Evolutionary conservation across 2,113 vertebrate genomes (phyloP).

Genomic region (Kryptolebias marmoratus): DNA sequence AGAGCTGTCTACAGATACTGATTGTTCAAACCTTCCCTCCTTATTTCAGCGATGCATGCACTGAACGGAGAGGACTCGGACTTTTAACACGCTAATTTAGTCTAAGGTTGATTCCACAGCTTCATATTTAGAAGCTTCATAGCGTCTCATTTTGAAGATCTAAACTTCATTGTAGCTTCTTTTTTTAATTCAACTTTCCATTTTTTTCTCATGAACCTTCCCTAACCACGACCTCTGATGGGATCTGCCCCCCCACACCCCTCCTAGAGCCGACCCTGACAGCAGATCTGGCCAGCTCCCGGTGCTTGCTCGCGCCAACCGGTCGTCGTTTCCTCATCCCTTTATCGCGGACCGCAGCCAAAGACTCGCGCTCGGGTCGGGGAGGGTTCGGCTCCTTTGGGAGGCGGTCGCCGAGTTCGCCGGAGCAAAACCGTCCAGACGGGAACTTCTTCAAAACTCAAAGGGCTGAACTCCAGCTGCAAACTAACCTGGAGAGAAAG

Average conservation of each 20-base stretch:
- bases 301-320: conserved; percentile 61
- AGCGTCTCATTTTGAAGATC: too few species aligned
- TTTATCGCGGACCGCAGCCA: conserved; percentile 69
- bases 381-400: conserved; percentile 27
- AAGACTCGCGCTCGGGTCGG: conserved; percentile 53
- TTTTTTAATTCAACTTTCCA: neutral
- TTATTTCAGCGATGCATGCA: neutral
- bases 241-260: neutral
- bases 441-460: conserved; percentile 22
- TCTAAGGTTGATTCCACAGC: too few species aligned
- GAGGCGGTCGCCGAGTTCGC: conserved; percentile 4
- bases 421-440: conserved; percentile 20
- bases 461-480: conserved; percentile 63
- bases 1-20: too few species aligned
- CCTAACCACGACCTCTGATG: neutral
- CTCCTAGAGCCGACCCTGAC: conserved; percentile 1
- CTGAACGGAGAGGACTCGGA: neutral
- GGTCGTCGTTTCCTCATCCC: conserved; percentile 55
- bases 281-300: neutral
- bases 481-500: conserved; percentile 22
- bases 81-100: too few species aligned
- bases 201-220: neutral
- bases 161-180: neutral
- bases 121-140: too few species aligned
- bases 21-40: too few species aligned